phyloP scores from a whole-genome alignment of 2,113 vertebrate species.

The Arvicanthis niloticus region DNA sequence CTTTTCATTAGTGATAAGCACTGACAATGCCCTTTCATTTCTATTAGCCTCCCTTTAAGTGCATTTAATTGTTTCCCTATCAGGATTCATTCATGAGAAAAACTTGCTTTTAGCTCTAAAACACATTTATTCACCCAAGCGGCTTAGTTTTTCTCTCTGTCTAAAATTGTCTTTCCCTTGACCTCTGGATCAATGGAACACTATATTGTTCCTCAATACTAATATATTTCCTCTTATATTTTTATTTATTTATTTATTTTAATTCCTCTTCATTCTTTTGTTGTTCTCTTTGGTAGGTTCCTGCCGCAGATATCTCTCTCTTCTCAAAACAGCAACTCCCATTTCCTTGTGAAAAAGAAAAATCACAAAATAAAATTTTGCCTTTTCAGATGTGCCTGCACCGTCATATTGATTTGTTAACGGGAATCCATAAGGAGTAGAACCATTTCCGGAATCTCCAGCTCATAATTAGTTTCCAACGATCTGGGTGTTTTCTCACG shows the following conservation, averaged over 20 bases:
- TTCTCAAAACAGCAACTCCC: neutral
- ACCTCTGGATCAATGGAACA: neutral
- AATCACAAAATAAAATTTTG: slow-evolving; percentile 12
- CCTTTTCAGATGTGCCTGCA: neutral
- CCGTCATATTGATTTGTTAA: slow-evolving; percentile 6
- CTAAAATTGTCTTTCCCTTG: neutral
- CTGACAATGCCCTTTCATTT: neutral
- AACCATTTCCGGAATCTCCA: slow-evolving; percentile 1
- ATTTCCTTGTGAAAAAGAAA: slow-evolving; percentile 37
- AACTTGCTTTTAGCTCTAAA: neutral
- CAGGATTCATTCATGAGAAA: neutral
- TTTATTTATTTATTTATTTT: slow-evolving; percentile 9
- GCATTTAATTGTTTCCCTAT: neutral
- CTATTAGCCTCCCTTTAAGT: neutral
- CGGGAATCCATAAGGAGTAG: neutral
- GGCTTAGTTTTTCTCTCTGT: neutral
- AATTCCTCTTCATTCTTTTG: neutral
- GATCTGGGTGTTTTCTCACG: neutral
- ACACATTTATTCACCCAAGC: neutral
- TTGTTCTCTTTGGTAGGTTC: neutral
- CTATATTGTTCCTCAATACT: neutral
- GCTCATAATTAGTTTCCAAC: slow-evolving; percentile 3
- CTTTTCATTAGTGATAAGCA: slow-evolving; percentile 22
- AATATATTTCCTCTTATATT: neutral
- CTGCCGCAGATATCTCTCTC: neutral